Evolutionary conservation across 2,888 invertebrate genomes (phyloP).

Genomic region (Phrixothrix hirtus): DNA sequence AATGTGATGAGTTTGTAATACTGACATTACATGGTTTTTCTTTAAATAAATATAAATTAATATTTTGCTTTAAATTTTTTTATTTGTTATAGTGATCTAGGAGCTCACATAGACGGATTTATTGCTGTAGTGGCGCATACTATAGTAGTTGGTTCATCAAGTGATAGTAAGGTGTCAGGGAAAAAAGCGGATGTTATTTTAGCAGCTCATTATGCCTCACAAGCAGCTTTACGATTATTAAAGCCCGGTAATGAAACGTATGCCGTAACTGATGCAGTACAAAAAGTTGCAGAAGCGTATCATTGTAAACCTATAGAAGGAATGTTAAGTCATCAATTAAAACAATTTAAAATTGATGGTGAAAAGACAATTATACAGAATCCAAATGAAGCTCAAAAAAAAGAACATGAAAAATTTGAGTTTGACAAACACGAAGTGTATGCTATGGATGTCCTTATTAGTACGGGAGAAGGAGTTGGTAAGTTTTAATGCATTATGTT

Average conservation of each 20-base stretch:
- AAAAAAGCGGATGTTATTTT: constrained; percentile 91
- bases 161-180: constrained; percentile 77
- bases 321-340: constrained; percentile 92
- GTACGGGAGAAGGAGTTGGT: constrained; percentile 91
- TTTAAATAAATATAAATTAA: no score
- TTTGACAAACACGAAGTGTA: constrained; percentile 97
- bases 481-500: constrained; percentile 5
- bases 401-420: constrained; percentile 95
- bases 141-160: constrained; percentile 79
- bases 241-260: constrained; percentile 92
- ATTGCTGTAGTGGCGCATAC: constrained; percentile 98
- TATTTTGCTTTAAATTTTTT: not conserved
- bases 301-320: constrained; percentile 88
- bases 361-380: constrained; percentile 98
- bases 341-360: constrained; percentile 96
- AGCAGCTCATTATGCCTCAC: constrained; percentile 94
- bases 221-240: constrained; percentile 90
- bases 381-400: constrained; percentile 94
- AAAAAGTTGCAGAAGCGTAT: constrained; percentile 89
- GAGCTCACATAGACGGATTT: constrained; percentile 98
- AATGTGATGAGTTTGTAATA: constrained; percentile 15
- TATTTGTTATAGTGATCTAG: constrained; percentile 79
- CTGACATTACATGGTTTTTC: no score
- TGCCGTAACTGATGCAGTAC: constrained; percentile 87
- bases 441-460: constrained; percentile 96